A percentile compares a stretch with the other conserved stretches of the same genome.
Evolutionary conservation across 2,888 invertebrate genomes (phyloP).

Genomic region (Tipula vernalis): DNA sequence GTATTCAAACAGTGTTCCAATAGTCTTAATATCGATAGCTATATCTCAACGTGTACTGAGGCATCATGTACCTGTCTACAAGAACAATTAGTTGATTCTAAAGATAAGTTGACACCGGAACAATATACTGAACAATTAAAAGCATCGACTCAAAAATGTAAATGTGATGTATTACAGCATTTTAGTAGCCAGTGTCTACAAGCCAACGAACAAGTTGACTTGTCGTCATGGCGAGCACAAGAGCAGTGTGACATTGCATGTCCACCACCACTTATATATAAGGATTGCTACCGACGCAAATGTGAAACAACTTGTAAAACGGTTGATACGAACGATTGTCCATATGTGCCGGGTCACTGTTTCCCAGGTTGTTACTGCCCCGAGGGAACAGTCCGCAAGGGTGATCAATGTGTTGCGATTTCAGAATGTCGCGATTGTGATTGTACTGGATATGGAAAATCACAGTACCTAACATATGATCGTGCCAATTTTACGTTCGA

Average conservation of each 20-base stretch:
- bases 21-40: constrained; percentile 52
- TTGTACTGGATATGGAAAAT: constrained; percentile 63
- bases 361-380: constrained; percentile 80
- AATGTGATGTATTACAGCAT: constrained; percentile 54
- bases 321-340: constrained; percentile 45
- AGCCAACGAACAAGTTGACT: constrained; percentile 45
- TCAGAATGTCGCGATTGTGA: constrained; percentile 61
- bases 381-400: constrained; percentile 54
- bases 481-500: constrained; percentile 64
- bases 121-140: not conserved
- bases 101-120: constrained; percentile 20
- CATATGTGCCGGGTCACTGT: constrained; percentile 52
- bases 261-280: constrained; percentile 59
- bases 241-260: constrained; percentile 63
- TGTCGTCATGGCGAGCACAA: constrained; percentile 57
- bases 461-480: constrained; percentile 75
- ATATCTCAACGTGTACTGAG: constrained; percentile 60
- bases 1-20: constrained; percentile 38
- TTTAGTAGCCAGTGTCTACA: constrained; percentile 64
- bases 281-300: constrained; percentile 64
- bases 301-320: constrained; percentile 70
- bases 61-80: constrained; percentile 61
- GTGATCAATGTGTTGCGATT: constrained; percentile 54
- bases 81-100: not conserved
- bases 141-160: constrained; percentile 39